phyloP scores from a whole-genome alignment of 2,888 invertebrate species.

The Dolomedes plantarius region DNA sequence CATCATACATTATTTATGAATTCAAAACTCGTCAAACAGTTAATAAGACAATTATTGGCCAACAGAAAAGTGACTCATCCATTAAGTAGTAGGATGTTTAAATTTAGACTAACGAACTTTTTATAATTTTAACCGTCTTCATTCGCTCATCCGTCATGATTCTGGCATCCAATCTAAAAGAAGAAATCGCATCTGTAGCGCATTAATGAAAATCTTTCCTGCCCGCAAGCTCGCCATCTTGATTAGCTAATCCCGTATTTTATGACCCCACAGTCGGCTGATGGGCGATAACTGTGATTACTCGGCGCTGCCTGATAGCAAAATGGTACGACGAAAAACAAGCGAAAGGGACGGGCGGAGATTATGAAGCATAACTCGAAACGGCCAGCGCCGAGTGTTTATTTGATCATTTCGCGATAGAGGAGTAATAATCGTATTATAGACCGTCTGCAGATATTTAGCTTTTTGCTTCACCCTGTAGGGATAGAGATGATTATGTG shows the following conservation, averaged over 20 bases:
- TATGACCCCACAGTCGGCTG: not conserved
- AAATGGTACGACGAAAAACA: not conserved
- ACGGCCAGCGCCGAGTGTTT: too few relatives aligned
- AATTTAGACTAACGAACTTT: too few relatives aligned
- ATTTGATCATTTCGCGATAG: not conserved
- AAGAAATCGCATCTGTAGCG: not conserved
- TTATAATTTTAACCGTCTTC: too few relatives aligned
- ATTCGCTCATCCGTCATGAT: not conserved
- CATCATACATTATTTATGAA: too few relatives aligned
- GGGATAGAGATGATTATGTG: not conserved
- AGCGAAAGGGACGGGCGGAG: not conserved
- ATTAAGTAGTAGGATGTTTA: too few relatives aligned
- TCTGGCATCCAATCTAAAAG: not conserved
- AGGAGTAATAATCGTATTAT: not conserved
- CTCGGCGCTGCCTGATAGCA: not conserved
- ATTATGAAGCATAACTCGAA: not conserved
- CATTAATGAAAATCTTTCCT: not conserved
- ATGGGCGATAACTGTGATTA: slow-evolving; percentile 2
- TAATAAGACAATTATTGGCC: too few relatives aligned
- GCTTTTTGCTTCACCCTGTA: not conserved
- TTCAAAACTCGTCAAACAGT: too few relatives aligned
- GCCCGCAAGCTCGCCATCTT: not conserved
- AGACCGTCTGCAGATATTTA: not conserved
- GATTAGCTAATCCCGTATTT: slow-evolving; percentile 3
- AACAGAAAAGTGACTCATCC: too few relatives aligned